Evolutionary conservation across 1,140 invertebrate species (phyloP).

Genomic region (Drosophila kurseongensis): DNA sequence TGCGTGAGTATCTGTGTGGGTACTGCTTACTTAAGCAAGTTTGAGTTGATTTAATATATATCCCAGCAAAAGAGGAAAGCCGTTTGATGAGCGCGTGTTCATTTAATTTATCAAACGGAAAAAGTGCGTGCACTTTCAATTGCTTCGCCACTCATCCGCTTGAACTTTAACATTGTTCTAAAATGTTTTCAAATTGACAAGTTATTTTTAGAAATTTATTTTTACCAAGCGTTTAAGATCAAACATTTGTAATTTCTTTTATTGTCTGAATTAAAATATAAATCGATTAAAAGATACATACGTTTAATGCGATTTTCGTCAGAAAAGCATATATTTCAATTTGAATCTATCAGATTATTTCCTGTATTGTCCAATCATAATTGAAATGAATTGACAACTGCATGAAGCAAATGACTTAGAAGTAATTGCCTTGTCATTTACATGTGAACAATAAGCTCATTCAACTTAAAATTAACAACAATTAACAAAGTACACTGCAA

Average conservation of each 20-base stretch:
- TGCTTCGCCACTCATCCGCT: neutral
- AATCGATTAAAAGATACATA: too few species aligned
- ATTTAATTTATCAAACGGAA: constrained; percentile 60
- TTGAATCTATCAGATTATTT: neutral
- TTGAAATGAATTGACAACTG: neutral
- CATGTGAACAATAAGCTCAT: constrained; percentile 4
- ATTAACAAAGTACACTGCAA: neutral
- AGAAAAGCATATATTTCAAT: neutral
- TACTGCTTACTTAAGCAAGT: constrained; percentile 35
- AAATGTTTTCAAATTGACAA: neutral
- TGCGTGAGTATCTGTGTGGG: constrained; percentile 23
- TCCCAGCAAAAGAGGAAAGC: constrained; percentile 15
- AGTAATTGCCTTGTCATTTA: neutral
- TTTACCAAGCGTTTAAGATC: neutral
- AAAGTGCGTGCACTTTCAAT: constrained; percentile 37
- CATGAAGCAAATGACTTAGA: neutral
- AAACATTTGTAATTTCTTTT: neutral
- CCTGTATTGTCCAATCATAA: neutral
- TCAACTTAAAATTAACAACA: constrained; percentile 15
- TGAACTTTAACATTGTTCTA: neutral
- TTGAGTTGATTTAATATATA: constrained; percentile 56
- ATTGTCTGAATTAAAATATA: too few species aligned
- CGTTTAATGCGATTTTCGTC: too few species aligned
- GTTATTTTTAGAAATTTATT: constrained; percentile 27
- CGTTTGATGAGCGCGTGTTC: constrained; percentile 52